These are phyloP conservation scores for Oncorhynchus kisutch DNA, from an alignment of 2,113 vertebrate genomes.

Conservation along the genomic window DNA sequence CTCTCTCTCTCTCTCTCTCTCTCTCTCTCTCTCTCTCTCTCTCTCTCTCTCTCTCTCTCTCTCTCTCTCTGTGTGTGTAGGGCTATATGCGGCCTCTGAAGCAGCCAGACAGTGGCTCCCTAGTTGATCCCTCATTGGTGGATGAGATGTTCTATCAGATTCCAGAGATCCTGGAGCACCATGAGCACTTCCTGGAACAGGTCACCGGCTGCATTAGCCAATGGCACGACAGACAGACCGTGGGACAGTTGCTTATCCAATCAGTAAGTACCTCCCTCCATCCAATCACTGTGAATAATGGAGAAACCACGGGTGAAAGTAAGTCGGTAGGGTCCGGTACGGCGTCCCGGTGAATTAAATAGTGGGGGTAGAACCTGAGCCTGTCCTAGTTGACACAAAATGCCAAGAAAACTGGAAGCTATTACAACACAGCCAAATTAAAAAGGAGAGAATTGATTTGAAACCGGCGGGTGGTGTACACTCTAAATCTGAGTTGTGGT, in stretches of 20 bases:
- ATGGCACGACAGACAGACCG: conserved; percentile 92
- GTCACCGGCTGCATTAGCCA: conserved; percentile 85
- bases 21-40: neutral
- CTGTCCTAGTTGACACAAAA: too few relatives aligned
- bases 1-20: neutral
- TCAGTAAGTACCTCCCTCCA: conserved; percentile 78
- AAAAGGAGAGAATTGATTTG: too few relatives aligned
- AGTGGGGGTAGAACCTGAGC: too few relatives aligned
- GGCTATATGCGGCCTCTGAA: conserved; percentile 98
- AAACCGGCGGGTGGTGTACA: too few relatives aligned
- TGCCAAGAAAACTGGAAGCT: too few relatives aligned
- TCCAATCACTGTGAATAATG: neutral
- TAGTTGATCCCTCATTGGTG: conserved; percentile 91
- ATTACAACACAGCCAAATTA: too few relatives aligned
- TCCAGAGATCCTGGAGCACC: conserved; percentile 95
- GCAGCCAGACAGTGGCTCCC: conserved; percentile 85
- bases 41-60: too few relatives aligned
- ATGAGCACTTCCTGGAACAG: conserved; percentile 94
- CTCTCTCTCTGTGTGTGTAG: conserved; percentile 57
- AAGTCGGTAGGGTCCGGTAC: too few relatives aligned
- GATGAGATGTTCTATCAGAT: conserved; percentile 98
- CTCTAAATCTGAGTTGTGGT: too few relatives aligned
- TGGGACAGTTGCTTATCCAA: conserved; percentile 90
- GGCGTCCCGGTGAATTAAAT: too few relatives aligned
- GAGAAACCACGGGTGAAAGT: too few relatives aligned